A percentile compares a stretch with the other conserved stretches of the same genome.
Conservation (phyloP, 2,113 vertebrate genomes). For the Sceloporus tristichus region DNA sequence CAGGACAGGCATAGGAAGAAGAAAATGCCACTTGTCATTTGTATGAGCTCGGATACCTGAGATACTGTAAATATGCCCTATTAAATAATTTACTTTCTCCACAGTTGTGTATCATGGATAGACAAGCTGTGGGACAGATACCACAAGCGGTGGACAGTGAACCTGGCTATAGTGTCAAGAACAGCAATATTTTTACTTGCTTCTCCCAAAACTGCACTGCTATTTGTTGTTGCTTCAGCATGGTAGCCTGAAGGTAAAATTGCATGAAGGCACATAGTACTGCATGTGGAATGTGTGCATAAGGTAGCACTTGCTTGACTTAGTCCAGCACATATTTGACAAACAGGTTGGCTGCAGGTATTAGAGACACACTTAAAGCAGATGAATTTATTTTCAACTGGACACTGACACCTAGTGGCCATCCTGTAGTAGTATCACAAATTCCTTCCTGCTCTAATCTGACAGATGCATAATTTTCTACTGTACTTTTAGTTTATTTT, state of each 20-base stretch:
- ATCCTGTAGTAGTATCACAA: not conserved
- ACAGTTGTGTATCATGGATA: not conserved
- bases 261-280: not conserved
- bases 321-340: not conserved
- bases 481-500: not conserved
- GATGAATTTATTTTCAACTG: slow-evolving; percentile 47
- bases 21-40: not conserved
- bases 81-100: not conserved
- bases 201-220: not conserved
- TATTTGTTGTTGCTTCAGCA: not conserved
- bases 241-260: not conserved
- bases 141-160: not conserved
- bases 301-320: not conserved
- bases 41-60: not conserved
- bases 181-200: not conserved
- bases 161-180: not conserved
- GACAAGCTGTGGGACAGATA: not conserved
- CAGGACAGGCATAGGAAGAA: not conserved
- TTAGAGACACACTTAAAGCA: not conserved
- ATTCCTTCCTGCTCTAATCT: not conserved
- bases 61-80: not conserved
- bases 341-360: not conserved
- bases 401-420: slow-evolving; percentile 70
- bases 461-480: not conserved
- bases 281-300: not conserved